Evolutionary conservation across 2,888 invertebrate species (phyloP).

Genomic region (Chrysolina haemoptera): DNA sequence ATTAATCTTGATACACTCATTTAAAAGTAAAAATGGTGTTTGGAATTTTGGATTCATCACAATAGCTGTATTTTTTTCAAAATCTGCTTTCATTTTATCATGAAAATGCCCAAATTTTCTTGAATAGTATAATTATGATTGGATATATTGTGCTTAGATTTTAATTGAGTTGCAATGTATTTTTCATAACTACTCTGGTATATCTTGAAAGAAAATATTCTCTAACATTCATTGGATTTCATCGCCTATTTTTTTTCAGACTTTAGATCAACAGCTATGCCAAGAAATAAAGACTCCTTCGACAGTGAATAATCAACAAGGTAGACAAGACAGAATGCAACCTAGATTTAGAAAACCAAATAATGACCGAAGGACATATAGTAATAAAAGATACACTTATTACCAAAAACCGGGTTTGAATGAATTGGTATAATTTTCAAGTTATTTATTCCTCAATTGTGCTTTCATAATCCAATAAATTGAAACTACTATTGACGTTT

Average conservation of each 20-base stretch:
- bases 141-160: too few relatives aligned
- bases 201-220: too few relatives aligned
- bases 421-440: slow-evolving; percentile 44
- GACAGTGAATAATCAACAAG: slow-evolving; percentile 46
- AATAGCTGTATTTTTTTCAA: too few relatives aligned
- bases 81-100: too few relatives aligned
- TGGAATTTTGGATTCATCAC: too few relatives aligned
- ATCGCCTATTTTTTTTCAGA: slow-evolving; percentile 59
- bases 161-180: too few relatives aligned
- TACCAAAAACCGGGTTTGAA: slow-evolving; percentile 48
- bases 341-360: slow-evolving; percentile 27
- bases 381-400: slow-evolving; percentile 33
- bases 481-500: neutral
- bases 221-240: too few relatives aligned
- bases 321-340: slow-evolving; percentile 37
- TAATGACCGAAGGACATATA: slow-evolving; percentile 31
- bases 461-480: neutral
- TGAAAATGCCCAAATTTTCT: too few relatives aligned
- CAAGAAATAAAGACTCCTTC: slow-evolving; percentile 58
- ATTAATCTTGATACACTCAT: too few relatives aligned
- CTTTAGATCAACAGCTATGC: slow-evolving; percentile 67
- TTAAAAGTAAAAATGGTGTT: too few relatives aligned
- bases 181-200: too few relatives aligned
- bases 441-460: neutral
- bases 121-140: too few relatives aligned